A percentile compares a stretch with the other conserved stretches of the same genome.
These are phyloP conservation scores for Carcina quercana DNA, from an alignment of 2,888 invertebrate genomes.

Conservation along the genomic window DNA sequence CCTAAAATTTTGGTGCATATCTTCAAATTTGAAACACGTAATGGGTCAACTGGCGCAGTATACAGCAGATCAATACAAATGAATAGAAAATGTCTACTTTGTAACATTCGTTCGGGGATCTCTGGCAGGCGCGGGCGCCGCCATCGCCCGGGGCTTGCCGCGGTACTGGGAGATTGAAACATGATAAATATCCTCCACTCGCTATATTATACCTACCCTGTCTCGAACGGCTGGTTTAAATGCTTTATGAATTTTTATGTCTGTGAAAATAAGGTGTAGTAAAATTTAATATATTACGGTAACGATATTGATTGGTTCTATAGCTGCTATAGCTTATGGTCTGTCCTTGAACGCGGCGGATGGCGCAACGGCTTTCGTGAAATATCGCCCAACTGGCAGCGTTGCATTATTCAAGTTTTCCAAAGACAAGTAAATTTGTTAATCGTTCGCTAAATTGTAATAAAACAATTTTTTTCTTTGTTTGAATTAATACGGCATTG, in stretches of 20 bases:
- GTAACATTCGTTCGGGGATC: constrained; percentile 27
- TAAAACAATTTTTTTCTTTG: too few species aligned
- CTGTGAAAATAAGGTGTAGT: constrained; percentile 38
- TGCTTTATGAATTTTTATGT: constrained; percentile 38
- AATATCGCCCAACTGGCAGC: too few species aligned
- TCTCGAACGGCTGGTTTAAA: too few species aligned
- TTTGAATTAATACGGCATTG: too few species aligned
- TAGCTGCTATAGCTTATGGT: too few species aligned
- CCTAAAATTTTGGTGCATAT: too few species aligned
- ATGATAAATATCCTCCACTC: constrained; percentile 48
- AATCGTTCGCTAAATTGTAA: too few species aligned
- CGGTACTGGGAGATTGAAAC: constrained; percentile 43
- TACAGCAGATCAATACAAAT: not conserved
- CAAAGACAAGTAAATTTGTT: too few species aligned
- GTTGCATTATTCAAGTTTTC: too few species aligned
- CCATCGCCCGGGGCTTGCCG: constrained; percentile 25
- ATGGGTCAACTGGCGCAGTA: not conserved
- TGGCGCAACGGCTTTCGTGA: too few species aligned
- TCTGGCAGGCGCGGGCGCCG: constrained; percentile 18
- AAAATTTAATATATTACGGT: constrained; percentile 39
- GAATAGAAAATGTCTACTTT: constrained; percentile 10
- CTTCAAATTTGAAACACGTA: not conserved
- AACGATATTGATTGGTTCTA: constrained; percentile 39
- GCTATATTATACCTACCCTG: constrained; percentile 25
- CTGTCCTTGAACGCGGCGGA: constrained; percentile 17